Base-by-base conservation (phyloP, 53 echinoderm and acorn worm genomes). In the Temnopleurus reevesii region DNA sequence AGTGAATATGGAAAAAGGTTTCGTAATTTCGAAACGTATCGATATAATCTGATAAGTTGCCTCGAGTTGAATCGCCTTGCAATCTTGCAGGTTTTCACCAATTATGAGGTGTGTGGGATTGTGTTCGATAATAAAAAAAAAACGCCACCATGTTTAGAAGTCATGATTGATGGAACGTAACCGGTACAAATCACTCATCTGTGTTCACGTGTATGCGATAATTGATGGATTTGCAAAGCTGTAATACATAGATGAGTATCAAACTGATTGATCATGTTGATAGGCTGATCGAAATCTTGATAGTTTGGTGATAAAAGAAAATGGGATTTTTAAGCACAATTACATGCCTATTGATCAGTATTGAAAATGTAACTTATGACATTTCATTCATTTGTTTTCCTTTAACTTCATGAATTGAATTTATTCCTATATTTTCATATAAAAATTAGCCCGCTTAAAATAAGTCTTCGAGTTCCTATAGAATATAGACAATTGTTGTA, bases 71-170 rank as follows among this genome's bases (percentile, higher is more conserved):
- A 71, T 71, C 41, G 41, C 4, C 15, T 38, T 41, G 2, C 43
- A 41, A 41, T 71, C 71, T 65, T 21, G 19, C 36, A 71, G 19
- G 43, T 71, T 71, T 71, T 71, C 71, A 71, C 36, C 71, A 71
- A 71, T 71, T 41, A 4, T 38, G 41, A 41, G 71, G 30, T 41
- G 71, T 71, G 38, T 5, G 41, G 41, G 71, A 71, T 71, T 43
- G 41, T 71, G 71, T 71, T 71, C 71, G 41, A 36, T 71, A 38
- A 17, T 21, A 41, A 38, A 41, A 41, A 38, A 7, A 41, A 41
- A 38, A 7, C 18, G 8, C 41, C 71, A 71, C 38, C 71, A 41
- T 38, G 71, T 43, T 38, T 41, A 7, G 5, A 18, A 19, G 8
- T 36, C n/a, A n/a, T 71, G 71, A 71, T 71, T 71, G 71, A 71